A percentile compares a stretch with the other conserved stretches of the same genome.
phyloP scores from a whole-genome alignment of 2,113 vertebrate genomes.

The Maccullochella peelii region DNA sequence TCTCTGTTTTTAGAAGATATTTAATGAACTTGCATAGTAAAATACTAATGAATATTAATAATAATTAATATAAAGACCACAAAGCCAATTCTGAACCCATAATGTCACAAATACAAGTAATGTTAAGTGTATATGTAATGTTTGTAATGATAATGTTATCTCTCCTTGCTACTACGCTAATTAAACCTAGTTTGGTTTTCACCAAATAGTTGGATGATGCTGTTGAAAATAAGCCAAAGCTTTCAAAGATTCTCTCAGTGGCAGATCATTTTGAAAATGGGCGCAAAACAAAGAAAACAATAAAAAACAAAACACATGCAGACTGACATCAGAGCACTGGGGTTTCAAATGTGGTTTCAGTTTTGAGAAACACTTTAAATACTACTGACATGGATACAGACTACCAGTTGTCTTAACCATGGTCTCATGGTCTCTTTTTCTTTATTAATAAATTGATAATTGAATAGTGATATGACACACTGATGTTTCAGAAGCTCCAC shows the following conservation, averaged over 20 bases:
- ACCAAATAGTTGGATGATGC: neutral
- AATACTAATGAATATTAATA: no score
- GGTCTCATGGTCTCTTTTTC: neutral
- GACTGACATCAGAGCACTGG: neutral
- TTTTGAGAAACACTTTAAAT: neutral
- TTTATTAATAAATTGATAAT: neutral
- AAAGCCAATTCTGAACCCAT: neutral
- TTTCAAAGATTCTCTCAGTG: slow-evolving; percentile 1
- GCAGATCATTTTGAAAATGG: neutral
- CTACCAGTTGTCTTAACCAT: neutral
- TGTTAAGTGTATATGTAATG: no score
- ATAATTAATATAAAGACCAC: neutral
- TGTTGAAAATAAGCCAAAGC: neutral
- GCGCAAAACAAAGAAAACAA: neutral
- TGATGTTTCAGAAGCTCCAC: neutral
- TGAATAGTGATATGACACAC: neutral
- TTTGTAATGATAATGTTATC: no score
- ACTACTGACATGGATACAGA: neutral
- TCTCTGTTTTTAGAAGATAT: neutral
- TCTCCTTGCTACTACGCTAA: neutral
- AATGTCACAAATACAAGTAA: no score
- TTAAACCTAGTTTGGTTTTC: neutral
- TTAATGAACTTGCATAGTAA: neutral
- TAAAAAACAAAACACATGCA: neutral
- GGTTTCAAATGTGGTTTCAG: slow-evolving; percentile 10